Evolutionary conservation across 2,113 vertebrate species (phyloP).

Genomic region (Epinephelus cyanopodus): DNA sequence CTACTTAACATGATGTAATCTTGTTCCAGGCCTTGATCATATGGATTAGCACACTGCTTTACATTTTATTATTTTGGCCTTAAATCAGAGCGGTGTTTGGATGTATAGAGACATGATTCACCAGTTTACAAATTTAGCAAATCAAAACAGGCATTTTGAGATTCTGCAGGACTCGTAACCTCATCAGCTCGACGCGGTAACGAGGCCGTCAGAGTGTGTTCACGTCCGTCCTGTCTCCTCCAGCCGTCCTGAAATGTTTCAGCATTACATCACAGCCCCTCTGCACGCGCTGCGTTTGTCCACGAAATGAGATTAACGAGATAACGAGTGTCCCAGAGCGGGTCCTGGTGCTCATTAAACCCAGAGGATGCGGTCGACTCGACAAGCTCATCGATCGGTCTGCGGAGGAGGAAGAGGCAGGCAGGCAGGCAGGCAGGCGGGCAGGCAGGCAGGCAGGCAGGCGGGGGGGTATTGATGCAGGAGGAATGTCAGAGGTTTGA

Average conservation of each 20-base stretch:
- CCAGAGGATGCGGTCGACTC: background rate
- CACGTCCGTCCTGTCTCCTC: too few relatives aligned
- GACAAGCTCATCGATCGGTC: conserved; percentile 4
- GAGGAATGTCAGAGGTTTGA: conserved; percentile 4
- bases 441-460: too few relatives aligned
- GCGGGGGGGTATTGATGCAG: conserved; percentile 1
- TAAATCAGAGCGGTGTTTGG: too few relatives aligned
- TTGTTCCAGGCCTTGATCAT: background rate
- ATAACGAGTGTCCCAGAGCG: background rate
- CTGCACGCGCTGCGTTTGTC: background rate
- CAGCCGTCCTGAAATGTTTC: too few relatives aligned
- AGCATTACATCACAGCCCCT: too few relatives aligned
- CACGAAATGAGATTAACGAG: background rate
- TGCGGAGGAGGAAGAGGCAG: background rate
- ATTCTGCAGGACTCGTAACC: too few relatives aligned
- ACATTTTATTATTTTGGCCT: background rate
- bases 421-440: too few relatives aligned
- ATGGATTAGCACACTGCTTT: background rate
- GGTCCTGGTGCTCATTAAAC: background rate
- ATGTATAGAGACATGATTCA: too few relatives aligned
- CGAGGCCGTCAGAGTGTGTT: too few relatives aligned
- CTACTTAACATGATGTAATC: background rate
- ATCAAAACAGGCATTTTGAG: too few relatives aligned
- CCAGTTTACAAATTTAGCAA: too few relatives aligned
- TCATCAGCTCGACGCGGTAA: too few relatives aligned